phyloP scores from a whole-genome alignment of 2,113 vertebrate genomes.

The Chaetorhynchus papuensis region DNA sequence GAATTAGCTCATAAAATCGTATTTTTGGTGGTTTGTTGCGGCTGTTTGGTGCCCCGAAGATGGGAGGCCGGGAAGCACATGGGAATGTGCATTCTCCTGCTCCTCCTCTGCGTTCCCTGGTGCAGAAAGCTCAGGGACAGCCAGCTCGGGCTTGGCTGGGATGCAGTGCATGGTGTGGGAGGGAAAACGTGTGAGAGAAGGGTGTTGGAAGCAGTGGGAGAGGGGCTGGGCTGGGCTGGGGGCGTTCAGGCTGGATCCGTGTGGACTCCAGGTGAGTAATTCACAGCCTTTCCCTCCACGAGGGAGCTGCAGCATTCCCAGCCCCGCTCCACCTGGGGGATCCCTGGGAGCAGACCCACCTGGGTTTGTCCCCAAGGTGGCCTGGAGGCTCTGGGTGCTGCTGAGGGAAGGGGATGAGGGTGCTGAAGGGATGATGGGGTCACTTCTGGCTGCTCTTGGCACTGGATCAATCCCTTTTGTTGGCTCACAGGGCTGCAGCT shows the following conservation, averaged over 20 bases:
- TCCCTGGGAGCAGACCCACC: not conserved
- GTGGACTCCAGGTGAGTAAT: conserved; percentile 5
- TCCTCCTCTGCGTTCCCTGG: not conserved
- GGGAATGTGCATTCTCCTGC: not conserved
- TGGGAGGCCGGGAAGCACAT: not conserved
- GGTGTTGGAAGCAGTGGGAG: not conserved
- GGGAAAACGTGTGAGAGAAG: not conserved
- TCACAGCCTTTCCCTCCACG: not conserved
- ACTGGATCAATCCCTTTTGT: not conserved
- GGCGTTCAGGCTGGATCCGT: not conserved
- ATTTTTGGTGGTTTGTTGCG: not conserved
- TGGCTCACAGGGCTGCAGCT: not conserved
- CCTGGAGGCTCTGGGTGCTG: not conserved
- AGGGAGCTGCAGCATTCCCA: not conserved
- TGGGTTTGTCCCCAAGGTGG: not conserved
- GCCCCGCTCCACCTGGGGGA: not conserved
- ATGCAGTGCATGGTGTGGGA: not conserved
- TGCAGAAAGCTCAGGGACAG: not conserved
- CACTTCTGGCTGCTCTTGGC: not conserved
- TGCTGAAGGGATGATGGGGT: not conserved
- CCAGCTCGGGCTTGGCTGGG: not conserved
- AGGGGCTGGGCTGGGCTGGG: not conserved
- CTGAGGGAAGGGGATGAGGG: not conserved
- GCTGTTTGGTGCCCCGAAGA: not conserved
- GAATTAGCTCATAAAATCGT: not conserved